A percentile compares a stretch with the other conserved stretches of the same genome.
These are phyloP conservation scores for Drosophila serrata DNA, from an alignment of 1,140 invertebrate genomes.

Conservation along the genomic window DNA sequence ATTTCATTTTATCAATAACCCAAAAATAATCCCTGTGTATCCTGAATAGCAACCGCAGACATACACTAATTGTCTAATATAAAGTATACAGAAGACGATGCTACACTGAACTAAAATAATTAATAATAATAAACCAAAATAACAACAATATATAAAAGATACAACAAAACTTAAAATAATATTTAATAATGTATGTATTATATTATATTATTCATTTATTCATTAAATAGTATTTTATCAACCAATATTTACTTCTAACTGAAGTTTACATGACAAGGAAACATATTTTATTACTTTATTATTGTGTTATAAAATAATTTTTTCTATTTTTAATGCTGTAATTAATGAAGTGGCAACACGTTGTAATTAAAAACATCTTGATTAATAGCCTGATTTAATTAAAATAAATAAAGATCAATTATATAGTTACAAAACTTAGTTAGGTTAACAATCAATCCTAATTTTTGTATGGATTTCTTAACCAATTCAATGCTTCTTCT, in stretches of 20 bases:
- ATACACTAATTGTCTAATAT: slow-evolving; percentile 19
- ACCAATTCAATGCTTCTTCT: neutral
- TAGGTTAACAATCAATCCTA: neutral
- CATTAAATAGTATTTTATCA: neutral
- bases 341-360: neutral
- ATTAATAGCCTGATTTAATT: neutral
- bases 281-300: neutral
- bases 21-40: neutral
- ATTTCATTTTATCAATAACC: neutral
- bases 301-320: neutral
- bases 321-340: neutral
- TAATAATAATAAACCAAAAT: rapidly evolving
- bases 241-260: neutral
- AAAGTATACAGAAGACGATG: slow-evolving; percentile 5
- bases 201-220: neutral
- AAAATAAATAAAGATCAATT: neutral
- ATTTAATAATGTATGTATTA: neutral
- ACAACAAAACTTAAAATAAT: neutral
- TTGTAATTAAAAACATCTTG: neutral
- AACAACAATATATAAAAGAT: neutral
- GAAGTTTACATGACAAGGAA: neutral
- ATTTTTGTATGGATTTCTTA: neutral
- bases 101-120: neutral
- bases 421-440: neutral
- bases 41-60: slow-evolving; percentile 13